These are phyloP conservation scores for Drosophila setifemur DNA, from an alignment of 1,140 invertebrate genomes.

Conservation along the genomic window DNA sequence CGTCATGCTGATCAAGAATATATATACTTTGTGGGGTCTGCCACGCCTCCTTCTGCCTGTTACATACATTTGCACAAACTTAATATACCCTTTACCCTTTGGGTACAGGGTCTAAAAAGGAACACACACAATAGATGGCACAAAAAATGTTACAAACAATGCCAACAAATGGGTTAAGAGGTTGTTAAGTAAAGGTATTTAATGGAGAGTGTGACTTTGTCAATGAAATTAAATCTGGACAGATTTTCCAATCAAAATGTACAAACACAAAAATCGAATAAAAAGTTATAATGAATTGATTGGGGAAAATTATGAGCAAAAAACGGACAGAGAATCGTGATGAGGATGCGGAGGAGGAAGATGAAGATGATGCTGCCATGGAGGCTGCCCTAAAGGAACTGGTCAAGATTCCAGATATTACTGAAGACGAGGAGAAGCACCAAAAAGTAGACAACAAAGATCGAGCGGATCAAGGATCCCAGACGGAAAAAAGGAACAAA, in stretches of 20 bases:
- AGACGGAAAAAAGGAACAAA: not conserved
- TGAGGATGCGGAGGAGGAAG: not conserved
- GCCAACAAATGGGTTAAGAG: constrained; percentile 55
- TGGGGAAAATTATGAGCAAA: not conserved
- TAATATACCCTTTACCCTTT: no score
- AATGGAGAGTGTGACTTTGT: no score
- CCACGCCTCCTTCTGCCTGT: no score
- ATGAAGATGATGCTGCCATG: constrained; percentile 45
- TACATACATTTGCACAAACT: no score
- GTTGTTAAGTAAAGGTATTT: not conserved
- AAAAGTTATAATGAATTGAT: not conserved
- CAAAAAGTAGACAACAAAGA: not conserved
- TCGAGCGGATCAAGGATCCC: not conserved
- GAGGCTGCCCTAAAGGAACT: constrained; percentile 41
- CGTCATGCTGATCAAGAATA: no score
- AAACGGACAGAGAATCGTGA: not conserved
- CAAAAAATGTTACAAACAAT: constrained; percentile 6
- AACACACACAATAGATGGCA: constrained; percentile 33
- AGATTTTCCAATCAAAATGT: constrained; percentile 66
- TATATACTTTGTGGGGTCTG: no score
- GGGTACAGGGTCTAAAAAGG: no score
- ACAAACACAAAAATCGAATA: constrained; percentile 1
- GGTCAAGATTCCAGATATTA: constrained; percentile 33
- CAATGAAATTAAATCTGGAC: constrained; percentile 5
- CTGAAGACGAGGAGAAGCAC: not conserved